Base-by-base conservation (phyloP, 2,888 invertebrate genomes). In the Andrena trimmerana region DNA sequence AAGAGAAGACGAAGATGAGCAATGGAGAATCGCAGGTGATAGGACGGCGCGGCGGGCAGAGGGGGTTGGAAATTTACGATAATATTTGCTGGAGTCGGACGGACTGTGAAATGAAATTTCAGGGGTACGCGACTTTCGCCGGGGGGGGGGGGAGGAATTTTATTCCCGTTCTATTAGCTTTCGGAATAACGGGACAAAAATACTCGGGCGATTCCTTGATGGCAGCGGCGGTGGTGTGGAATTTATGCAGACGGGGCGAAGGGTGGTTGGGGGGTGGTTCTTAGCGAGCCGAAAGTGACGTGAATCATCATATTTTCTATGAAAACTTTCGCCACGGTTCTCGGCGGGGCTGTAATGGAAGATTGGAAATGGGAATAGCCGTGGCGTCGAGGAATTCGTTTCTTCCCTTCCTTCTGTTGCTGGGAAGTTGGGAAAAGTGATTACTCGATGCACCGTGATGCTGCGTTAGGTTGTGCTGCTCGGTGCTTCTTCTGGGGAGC, bases 61-160 rank as follows among this genome's bases (percentile, higher is more conserved):
- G 36, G 54, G 62, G 62, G 68, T 66, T 70, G 76, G 48, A 81
- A 86, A 87, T 87, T 88, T 87, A 86, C 86, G 88, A 84, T 84
- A 87, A 87, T 87, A 87, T 83, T 88, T 83, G 77, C 67, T 75
- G 36, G 76, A 52, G 50, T 52, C 52, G 65, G 81, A 62, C 71
- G 31, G 54, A 60, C 69, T 75, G 76, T 68, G 86, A 84, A 86
- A 81, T 86, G 78, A 86, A 84, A 84, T 78, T 86, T 84, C 20
- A 48, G 13, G 52, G 31, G 36, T 20, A 57, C 42, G 42, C 27
- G 29, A 71, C 42, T 71, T 79, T 62, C 71, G 52, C 60, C 62
- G 33, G 13, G 36, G 59, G 59, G 60, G 13, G 36, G 59, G 13
- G 36, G 59, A 48, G 60, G 48, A 66, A 70, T 65, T 79, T 79